Evolutionary conservation across 2,888 invertebrate species (phyloP).

Genomic region (Andrena hattorfiana): DNA sequence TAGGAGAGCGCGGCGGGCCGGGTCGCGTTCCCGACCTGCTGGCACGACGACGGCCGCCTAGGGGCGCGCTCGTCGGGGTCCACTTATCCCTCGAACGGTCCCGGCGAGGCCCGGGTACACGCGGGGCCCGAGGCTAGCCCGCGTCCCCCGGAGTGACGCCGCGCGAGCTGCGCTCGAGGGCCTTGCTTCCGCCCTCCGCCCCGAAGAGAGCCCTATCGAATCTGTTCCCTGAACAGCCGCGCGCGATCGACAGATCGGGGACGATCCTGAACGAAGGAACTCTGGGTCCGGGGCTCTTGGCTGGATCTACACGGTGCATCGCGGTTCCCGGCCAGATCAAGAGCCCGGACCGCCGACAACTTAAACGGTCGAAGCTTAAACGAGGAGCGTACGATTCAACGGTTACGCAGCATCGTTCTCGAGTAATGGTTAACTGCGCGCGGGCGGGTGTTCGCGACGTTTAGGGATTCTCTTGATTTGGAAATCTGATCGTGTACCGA

Average conservation of each 20-base stretch:
- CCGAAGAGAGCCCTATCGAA: slow-evolving; percentile 5
- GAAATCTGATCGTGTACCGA: slow-evolving; percentile 32
- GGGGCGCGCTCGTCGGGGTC: slow-evolving; percentile 13
- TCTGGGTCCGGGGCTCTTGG: slow-evolving; percentile 18
- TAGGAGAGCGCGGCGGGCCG: slow-evolving; percentile 8
- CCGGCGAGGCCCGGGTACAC: background rate
- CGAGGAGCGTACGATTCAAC: slow-evolving; percentile 39
- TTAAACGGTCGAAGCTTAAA: slow-evolving; percentile 37
- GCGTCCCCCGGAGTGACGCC: slow-evolving; percentile 19
- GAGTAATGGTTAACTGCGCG: slow-evolving; percentile 22
- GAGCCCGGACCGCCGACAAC: background rate
- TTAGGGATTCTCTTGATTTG: slow-evolving; percentile 37
- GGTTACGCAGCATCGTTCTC: slow-evolving; percentile 25
- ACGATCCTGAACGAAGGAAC: slow-evolving; percentile 43
- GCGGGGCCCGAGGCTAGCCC: background rate
- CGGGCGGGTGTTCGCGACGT: slow-evolving; percentile 44
- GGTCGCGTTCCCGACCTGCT: background rate
- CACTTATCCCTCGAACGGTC: background rate
- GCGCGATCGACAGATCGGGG: slow-evolving; percentile 39
- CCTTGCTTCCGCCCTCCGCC: slow-evolving; percentile 8
- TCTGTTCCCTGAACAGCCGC: slow-evolving; percentile 28
- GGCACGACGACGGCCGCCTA: background rate
- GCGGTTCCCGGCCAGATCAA: slow-evolving; percentile 16
- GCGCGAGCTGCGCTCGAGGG: slow-evolving; percentile 45
- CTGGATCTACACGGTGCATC: slow-evolving; percentile 7